Base-by-base conservation (phyloP, 1,140 invertebrate species). In the Ctenoplectra terminalis region DNA sequence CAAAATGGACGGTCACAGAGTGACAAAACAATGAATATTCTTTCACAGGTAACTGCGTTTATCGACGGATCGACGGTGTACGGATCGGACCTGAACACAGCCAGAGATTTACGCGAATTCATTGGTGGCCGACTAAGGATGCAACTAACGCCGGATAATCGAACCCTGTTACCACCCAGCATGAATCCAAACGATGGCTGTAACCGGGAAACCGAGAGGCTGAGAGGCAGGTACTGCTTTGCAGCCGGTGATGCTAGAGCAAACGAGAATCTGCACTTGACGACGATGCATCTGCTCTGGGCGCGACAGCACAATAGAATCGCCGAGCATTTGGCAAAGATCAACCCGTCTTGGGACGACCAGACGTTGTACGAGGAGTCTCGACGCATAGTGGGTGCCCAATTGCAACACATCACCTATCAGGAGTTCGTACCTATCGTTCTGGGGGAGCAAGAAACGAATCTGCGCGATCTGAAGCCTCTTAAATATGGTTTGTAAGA, bases 11-110 rank as follows among this genome's bases (percentile, higher is more conserved):
- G 8, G 20, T 4, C 1, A 11, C 17, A 8, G 2, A 9, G 9
- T 9, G 40, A 40, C 40, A 0, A 34, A 20, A 60, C n/a, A 66
- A 43, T 9, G n/a, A n/a, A 63, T 9, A 37, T 37, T n/a, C 6
- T 26, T 26, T 75, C 82, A 2, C 69, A 94, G 93, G 92, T 91
- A 0, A 98, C 98, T 0, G 95, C 97, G 0, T 99, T 96, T 90
- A 96, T 99, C 26, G 99, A 99, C 92, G 98, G 95, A 1, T 99
- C 98, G 0, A 96, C 96, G 29, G 95, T 98, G 4, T 98, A 99
- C 88, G 97, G 98, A 0, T 95, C 95, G 50, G 94, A 95, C 26
- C 89, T 94, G 40, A 87, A 94, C 34, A 93, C 94, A n/a, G 91
- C 95, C 9, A 83, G 90, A 0, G 89, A 93, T 26, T 91, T 98